phyloP scores from a whole-genome alignment of 92 coral and sea anemone species.

The Blastomussa wellsi region DNA sequence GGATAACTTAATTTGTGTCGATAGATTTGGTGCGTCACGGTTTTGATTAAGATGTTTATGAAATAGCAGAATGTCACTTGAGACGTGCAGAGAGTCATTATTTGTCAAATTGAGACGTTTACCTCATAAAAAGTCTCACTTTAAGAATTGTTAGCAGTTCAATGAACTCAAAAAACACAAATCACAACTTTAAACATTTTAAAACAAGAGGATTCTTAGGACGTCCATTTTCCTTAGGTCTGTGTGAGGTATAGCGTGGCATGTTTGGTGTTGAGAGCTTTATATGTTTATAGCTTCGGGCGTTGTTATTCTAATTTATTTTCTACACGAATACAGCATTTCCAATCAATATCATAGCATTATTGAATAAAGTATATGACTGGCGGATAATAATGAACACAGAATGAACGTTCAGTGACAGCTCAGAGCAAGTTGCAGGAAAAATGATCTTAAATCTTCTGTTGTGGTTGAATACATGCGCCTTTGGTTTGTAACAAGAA shows the following conservation, averaged over 20 bases:
- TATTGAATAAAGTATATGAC: background rate
- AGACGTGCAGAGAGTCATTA: conserved; percentile 13
- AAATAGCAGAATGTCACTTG: background rate
- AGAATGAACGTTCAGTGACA: background rate
- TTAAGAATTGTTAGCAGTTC: background rate
- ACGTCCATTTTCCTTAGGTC: background rate
- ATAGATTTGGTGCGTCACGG: background rate
- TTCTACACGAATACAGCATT: background rate
- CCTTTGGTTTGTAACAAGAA: conserved; percentile 23
- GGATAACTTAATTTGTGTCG: conserved; percentile 7
- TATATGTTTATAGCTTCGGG: conserved; percentile 1
- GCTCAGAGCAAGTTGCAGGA: background rate
- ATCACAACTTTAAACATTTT: background rate
- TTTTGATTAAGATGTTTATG: background rate
- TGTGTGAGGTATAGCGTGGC: background rate
- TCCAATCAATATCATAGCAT: background rate
- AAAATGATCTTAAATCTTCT: background rate
- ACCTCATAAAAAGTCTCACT: background rate
- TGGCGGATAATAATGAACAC: background rate
- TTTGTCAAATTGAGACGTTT: background rate
- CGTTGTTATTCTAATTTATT: background rate
- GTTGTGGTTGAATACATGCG: background rate
- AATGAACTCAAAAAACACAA: background rate
- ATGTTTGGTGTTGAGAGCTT: background rate
- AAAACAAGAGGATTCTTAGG: background rate